Conservation (phyloP, 2,797 vertebrate genomes). For the Schizothorax lantsangensis region DNA sequence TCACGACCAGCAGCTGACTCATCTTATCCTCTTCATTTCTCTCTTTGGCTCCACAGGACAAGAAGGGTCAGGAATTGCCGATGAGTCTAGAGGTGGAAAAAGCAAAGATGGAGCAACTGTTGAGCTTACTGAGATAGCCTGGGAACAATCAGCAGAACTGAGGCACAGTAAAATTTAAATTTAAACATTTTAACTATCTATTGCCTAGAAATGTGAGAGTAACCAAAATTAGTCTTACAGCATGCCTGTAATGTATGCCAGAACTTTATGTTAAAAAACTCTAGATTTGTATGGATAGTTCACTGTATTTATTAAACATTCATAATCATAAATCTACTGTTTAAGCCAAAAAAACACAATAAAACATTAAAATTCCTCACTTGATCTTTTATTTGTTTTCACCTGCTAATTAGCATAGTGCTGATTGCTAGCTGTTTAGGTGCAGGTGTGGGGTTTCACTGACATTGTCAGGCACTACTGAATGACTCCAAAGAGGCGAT, state of each 20-base stretch:
- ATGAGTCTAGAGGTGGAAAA: slow-evolving; percentile 87
- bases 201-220: not conserved
- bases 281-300: slow-evolving; percentile 6
- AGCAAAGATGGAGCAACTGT: slow-evolving; percentile 90
- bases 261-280: not conserved
- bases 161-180: not conserved
- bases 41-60: slow-evolving; percentile 74
- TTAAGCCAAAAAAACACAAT: slow-evolving; percentile 39
- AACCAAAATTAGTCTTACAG: not conserved
- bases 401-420: slow-evolving; percentile 43
- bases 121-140: slow-evolving; percentile 74
- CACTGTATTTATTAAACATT: slow-evolving; percentile 54
- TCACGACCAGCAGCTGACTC: slow-evolving; percentile 41
- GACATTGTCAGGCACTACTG: slow-evolving; percentile 64
- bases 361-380: slow-evolving; percentile 42
- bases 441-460: slow-evolving; percentile 60
- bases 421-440: slow-evolving; percentile 35
- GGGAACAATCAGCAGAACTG: not conserved
- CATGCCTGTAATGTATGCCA: not conserved
- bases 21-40: slow-evolving; percentile 11
- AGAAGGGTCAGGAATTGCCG: slow-evolving; percentile 87
- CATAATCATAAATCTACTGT: slow-evolving; percentile 21
- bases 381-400: slow-evolving; percentile 29
- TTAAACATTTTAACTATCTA: not conserved
- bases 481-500: slow-evolving; percentile 67